phyloP scores from a whole-genome alignment of 2,113 vertebrate species.

The Heteronetta atricapilla region DNA sequence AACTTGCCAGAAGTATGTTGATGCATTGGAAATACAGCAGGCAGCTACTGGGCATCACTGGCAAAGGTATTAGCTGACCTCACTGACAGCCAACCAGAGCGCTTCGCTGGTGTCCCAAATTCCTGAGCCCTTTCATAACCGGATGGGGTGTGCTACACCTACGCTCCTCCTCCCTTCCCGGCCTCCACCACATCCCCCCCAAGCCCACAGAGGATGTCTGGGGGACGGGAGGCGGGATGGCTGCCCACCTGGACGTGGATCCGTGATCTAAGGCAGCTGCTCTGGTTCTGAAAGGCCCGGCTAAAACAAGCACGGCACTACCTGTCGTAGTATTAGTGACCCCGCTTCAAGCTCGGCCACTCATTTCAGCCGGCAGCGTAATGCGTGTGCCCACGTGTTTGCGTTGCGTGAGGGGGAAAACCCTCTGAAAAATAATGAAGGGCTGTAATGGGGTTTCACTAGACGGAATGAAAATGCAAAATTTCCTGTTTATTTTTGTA shows the following conservation, averaged over 20 bases:
- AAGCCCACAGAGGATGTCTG: neutral
- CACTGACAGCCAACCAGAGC: neutral
- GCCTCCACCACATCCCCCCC: neutral
- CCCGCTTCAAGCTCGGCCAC: neutral
- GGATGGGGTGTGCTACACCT: neutral
- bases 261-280: neutral
- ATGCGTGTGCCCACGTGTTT: neutral
- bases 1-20: neutral
- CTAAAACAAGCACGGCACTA: neutral
- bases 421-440: neutral
- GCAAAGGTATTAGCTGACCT: conserved; percentile 8
- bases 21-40: neutral
- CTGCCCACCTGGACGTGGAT: neutral
- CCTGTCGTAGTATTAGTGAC: neutral
- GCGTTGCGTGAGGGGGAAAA: neutral
- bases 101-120: neutral
- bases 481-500: neutral
- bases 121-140: conserved; percentile 29
- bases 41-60: conserved; percentile 5
- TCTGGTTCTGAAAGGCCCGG: neutral
- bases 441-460: neutral
- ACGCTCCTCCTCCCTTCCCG: neutral
- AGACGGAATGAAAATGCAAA: neutral
- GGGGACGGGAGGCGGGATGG: rapidly evolving
- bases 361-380: neutral